Percentiles rank a stretch among this genome's conserved stretches.
Conservation (phyloP, 2,113 vertebrate species). For the Plestiodon gilberti region DNA sequence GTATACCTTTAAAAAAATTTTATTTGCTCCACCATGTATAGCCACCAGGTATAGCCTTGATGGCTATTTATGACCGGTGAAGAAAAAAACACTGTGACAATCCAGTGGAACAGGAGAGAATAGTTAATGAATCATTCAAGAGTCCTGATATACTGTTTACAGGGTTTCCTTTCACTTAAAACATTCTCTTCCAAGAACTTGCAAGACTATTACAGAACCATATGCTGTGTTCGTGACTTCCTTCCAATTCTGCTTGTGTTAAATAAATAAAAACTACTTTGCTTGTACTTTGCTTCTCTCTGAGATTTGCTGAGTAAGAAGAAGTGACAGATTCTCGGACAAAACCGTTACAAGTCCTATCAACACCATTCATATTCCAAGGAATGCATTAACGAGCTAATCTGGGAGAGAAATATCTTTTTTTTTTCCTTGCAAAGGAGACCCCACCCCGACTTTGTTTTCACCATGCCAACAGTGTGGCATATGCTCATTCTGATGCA, state of each 20-base stretch:
- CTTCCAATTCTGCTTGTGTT: not conserved
- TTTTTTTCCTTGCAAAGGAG: not conserved
- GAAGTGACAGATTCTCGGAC: not conserved
- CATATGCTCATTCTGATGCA: not conserved
- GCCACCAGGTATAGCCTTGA: not conserved
- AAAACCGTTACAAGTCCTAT: constrained; percentile 1
- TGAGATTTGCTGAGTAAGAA: constrained; percentile 13
- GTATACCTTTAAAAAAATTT: not conserved
- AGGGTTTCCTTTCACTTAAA: not conserved
- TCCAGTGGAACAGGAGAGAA: not conserved
- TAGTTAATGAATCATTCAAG: not conserved
- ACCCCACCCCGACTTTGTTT: not conserved
- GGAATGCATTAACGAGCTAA: constrained; percentile 3
- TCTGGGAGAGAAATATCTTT: not conserved
- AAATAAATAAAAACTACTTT: not conserved
- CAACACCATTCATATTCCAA: constrained; percentile 4
- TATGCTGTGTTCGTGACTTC: not conserved
- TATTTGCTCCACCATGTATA: not conserved
- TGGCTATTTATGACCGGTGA: not conserved
- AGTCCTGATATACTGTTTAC: not conserved
- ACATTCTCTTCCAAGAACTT: not conserved
- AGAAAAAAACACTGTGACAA: not conserved
- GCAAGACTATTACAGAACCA: not conserved
- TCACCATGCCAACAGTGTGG: not conserved
- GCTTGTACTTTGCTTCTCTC: not conserved